Conservation (phyloP, 2,797 vertebrate genomes). For the Falco biarmicus region DNA sequence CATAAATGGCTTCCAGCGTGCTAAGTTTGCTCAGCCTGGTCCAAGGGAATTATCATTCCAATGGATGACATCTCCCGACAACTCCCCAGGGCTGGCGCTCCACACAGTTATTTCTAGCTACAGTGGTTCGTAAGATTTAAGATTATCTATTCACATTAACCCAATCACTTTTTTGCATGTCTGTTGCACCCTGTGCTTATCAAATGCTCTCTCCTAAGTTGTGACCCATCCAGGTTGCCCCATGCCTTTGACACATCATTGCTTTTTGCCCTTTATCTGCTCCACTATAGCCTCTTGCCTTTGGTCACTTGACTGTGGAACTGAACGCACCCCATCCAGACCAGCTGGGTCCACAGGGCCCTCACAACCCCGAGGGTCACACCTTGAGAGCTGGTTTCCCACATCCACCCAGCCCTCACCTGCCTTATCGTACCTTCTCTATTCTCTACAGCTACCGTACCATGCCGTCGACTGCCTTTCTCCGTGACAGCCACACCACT, state of each 20-base stretch:
- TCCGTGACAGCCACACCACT: neutral
- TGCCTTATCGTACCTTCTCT: neutral
- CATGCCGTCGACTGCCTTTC: accelerated
- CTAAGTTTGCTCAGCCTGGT: constrained; percentile 20
- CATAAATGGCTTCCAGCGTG: neutral
- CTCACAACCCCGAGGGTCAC: accelerated
- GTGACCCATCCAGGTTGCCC: neutral
- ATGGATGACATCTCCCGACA: constrained; percentile 30
- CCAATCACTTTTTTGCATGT: neutral
- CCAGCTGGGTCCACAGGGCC: neutral
- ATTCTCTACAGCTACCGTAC: neutral
- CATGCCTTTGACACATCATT: neutral
- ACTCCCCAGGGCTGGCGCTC: constrained; percentile 32
- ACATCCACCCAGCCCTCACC: neutral
- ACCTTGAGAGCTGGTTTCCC: neutral
- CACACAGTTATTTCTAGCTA: constrained; percentile 18
- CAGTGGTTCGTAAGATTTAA: neutral
- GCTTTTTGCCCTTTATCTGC: neutral
- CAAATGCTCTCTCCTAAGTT: neutral
- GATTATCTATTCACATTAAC: neutral
- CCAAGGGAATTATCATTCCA: constrained; percentile 10
- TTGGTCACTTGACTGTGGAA: neutral
- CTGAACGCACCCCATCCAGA: neutral
- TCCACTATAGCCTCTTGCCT: neutral
- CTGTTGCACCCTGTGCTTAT: neutral